These are phyloP conservation scores for Sarcophaga carnaria DNA, from an alignment of 2,888 invertebrate genomes.

Conservation along the genomic window DNA sequence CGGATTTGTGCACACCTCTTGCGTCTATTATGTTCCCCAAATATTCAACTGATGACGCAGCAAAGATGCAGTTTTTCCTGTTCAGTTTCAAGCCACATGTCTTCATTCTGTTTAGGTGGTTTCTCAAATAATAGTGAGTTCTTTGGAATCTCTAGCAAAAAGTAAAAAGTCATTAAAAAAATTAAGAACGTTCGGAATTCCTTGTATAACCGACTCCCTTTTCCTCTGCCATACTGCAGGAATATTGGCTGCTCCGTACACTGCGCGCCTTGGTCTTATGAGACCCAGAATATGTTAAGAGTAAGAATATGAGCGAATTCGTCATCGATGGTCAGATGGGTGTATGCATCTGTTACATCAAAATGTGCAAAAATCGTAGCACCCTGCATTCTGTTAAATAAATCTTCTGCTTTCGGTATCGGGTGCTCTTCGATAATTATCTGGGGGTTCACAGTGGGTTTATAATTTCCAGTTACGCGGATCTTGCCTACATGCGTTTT, in stretches of 20 bases:
- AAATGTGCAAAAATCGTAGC: constrained; percentile 15
- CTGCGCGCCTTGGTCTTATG: constrained; percentile 41
- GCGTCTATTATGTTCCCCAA: constrained; percentile 26
- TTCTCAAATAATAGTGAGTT: not conserved
- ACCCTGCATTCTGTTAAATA: not conserved
- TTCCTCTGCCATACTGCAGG: constrained; percentile 56
- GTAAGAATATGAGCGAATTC: constrained; percentile 40
- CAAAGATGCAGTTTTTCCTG: constrained; percentile 30
- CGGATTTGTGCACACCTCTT: too few species aligned
- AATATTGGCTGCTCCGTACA: constrained; percentile 57
- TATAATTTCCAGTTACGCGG: too few species aligned
- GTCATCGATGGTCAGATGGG: constrained; percentile 26
- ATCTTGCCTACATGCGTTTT: too few species aligned
- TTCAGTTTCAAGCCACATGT: constrained; percentile 13
- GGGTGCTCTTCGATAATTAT: too few species aligned
- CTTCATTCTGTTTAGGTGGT: not conserved
- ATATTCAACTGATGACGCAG: constrained; percentile 43
- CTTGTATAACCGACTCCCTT: constrained; percentile 21
- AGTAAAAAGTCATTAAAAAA: constrained; percentile 37
- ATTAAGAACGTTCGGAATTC: constrained; percentile 15
- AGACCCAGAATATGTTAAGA: constrained; percentile 37
- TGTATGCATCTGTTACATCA: constrained; percentile 30
- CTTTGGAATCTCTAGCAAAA: constrained; percentile 17
- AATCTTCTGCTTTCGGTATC: too few species aligned
- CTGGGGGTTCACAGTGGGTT: too few species aligned